Evolutionary conservation across 2,888 invertebrate species (phyloP), one percentile per base, ranked within the genome.

Genomic region (Nomada hirtipes): DNA sequence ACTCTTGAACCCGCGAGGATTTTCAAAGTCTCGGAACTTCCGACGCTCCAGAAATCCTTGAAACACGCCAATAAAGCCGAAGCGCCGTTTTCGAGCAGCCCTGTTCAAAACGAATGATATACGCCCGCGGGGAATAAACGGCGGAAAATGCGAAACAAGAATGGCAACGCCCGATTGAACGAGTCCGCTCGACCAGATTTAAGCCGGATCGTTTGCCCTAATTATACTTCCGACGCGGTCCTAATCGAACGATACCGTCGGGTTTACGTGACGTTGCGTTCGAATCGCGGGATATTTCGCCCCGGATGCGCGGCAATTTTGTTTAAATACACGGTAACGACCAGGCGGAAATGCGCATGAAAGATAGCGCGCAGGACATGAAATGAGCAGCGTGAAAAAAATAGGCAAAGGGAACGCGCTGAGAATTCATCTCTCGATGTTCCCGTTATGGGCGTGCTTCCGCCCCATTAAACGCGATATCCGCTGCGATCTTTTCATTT

Each of bases 401-500:
- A 26, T 26, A 26, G 36, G 36, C 36, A 73, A 76, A 77, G 29
- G 18, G 26, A 26, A 26, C 2, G 50, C 50, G 59, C 23, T 2
- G 81, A 73, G 70, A 82, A 76, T 76, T 83, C 65, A 81, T 85
- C 69, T 68, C 20, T n/a, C 50, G 20, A 74, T 55, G 69, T 68
- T 77, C 42, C 61, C 29, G 20, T 26, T 71, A 68, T 42, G 81
- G 76, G 61, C 72, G 83, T 69, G 87, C 88, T 89, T 90, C 86
- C 82, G 82, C 75, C 82, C 86, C 89, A 91, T 91, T 90, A 86
- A 88, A 83, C 82, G 64, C 71, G 70, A 79, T 90, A 89, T 90
- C 88, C 83, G 83, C 79, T 42, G 64, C 81, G 84, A 90, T 90
- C 87, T 90, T 90, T 89, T 89, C 88, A 87, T 89, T 88, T 73